Base-by-base conservation (phyloP, 92 coral and sea anemone species). In the Epizoanthus scotinus region DNA sequence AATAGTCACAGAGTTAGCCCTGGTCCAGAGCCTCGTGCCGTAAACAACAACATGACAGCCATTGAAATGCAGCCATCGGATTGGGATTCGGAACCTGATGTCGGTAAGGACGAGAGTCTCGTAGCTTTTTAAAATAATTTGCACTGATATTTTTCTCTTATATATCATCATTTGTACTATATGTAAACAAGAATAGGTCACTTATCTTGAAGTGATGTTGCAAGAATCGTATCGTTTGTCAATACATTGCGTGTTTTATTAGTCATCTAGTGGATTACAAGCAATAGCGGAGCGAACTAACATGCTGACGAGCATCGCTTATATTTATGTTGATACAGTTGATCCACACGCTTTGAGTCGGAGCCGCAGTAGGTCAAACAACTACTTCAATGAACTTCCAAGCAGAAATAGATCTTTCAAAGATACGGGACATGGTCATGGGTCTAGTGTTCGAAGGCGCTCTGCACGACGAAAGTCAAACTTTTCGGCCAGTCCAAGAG, bases 1-100 rank as follows among this genome's bases (percentile, higher is more conserved):
- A 75, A 75, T 38, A 56, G 81, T 38, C 68, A 57, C 66, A 75
- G 81, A 75, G 81, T 75, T 36, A 75, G 81, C 50, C 81, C 52
- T 12, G 52, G 52, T 44, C 52, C 81, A 22, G 81, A 59, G 22
- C 68, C 81, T 10, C 17, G 15, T 19, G 68, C 55, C 68, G 18
- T 5, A 24, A 59, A 75, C 81, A 75, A 75, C 50, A 75, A 58
- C 67, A 75, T 53, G 81, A 75, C 81, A 20, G 81, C 81, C 52
- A 75, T 75, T 31, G 81, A 75, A 40, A 75, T 75, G 81, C 81
- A 75, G 49, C 81, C 81, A 57, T 19, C 56, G 14, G 36, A 57
- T 27, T n/a, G 54, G 55, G 67, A 59, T 40, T 34, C 55, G 63
- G 68, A 75, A 59, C 15, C 47, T 24, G 24, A 59, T 26, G 29